Conservation (phyloP, 92 coral and sea anemone species). For the Palythoa caribaeorum region DNA sequence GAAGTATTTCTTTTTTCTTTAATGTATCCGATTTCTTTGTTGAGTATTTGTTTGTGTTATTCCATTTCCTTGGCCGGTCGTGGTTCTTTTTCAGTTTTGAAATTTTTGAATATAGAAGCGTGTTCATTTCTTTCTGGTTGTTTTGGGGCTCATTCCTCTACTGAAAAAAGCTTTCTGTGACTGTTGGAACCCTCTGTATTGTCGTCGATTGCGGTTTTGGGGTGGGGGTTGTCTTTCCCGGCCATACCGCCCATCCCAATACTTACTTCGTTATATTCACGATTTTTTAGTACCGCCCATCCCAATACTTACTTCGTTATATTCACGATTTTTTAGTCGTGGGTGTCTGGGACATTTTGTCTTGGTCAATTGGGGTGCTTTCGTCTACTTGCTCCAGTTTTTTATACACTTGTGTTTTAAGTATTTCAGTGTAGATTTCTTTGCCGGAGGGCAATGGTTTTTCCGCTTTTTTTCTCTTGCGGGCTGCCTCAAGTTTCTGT, state of each 20-base stretch:
- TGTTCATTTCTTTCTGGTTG: neutral
- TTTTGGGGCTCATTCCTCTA: neutral
- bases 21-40: too few relatives aligned
- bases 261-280: neutral
- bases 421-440: neutral
- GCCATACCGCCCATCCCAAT: slow-evolving; percentile 3
- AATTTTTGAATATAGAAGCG: neutral
- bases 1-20: too few relatives aligned
- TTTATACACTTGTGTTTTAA: neutral
- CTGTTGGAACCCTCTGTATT: neutral
- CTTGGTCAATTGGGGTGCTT: slow-evolving; percentile 16
- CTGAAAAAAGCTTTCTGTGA: neutral
- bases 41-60: too few relatives aligned
- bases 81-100: neutral
- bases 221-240: neutral
- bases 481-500: slow-evolving; percentile 30
- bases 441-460: slow-evolving; percentile 29
- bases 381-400: neutral
- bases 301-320: neutral
- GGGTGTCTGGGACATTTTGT: neutral
- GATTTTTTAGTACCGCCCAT: too few relatives aligned
- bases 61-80: too few relatives aligned
- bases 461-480: slow-evolving; percentile 30
- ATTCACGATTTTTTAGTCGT: neutral
- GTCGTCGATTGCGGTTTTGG: neutral